Evolutionary conservation across 2,797 vertebrate genomes (phyloP).

Genomic region (Scomberomorus guttatus): DNA sequence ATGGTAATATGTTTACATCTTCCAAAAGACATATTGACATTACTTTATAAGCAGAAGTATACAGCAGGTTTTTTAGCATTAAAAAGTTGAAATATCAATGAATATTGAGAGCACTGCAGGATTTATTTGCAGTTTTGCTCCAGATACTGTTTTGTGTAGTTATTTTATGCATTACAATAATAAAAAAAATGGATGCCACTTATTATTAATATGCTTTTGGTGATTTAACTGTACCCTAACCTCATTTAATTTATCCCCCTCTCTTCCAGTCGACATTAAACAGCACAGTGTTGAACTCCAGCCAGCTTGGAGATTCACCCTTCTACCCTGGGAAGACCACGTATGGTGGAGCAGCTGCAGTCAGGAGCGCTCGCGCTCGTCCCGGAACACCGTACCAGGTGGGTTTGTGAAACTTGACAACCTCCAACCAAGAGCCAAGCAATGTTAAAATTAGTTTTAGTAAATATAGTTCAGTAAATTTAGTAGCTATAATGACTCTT

Average conservation of each 20-base stretch:
- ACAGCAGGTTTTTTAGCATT: background rate
- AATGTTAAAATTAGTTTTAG: background rate
- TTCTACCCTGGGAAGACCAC: slow-evolving; percentile 98
- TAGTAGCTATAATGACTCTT: too few species aligned
- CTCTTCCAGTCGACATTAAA: slow-evolving; percentile 89
- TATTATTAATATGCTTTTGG: background rate
- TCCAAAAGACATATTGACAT: background rate
- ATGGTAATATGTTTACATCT: background rate
- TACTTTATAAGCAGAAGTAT: background rate
- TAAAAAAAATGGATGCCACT: background rate
- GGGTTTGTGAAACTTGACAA: slow-evolving; percentile 22
- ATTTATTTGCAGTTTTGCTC: background rate
- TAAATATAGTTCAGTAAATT: too few species aligned
- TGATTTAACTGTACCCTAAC: background rate
- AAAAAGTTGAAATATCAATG: background rate
- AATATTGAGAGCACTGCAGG: background rate
- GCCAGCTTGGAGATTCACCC: slow-evolving; percentile 95
- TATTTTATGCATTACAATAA: background rate
- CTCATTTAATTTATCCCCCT: slow-evolving; percentile 1
- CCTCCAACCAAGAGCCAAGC: background rate
- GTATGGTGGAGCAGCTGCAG: slow-evolving; percentile 94
- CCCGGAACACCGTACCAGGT: slow-evolving; percentile 93
- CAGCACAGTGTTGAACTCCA: slow-evolving; percentile 91
- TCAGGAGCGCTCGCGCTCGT: slow-evolving; percentile 83
- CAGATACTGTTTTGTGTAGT: background rate